These are phyloP conservation scores for Pseudoips prasinana DNA, from an alignment of 2,888 invertebrate genomes.

Conservation along the genomic window DNA sequence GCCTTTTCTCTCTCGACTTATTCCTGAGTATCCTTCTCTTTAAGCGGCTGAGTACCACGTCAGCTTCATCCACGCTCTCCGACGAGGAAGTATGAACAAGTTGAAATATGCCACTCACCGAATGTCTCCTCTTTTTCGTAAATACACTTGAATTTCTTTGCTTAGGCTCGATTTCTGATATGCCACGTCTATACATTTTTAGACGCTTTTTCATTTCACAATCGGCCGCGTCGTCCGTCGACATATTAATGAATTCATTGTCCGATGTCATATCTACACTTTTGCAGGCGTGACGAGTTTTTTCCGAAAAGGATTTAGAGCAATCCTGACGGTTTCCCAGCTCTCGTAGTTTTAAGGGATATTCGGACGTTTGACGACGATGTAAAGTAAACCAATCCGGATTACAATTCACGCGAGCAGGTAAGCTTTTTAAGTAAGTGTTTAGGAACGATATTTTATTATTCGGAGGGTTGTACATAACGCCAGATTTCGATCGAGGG, in stretches of 20 bases:
- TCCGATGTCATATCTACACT: constrained; percentile 57
- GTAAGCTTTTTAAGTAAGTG: constrained; percentile 78
- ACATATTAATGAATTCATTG: constrained; percentile 66
- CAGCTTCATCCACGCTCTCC: constrained; percentile 78
- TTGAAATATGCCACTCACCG: constrained; percentile 55
- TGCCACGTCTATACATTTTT: constrained; percentile 75
- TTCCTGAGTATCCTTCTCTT: constrained; percentile 77
- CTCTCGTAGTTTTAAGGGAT: constrained; percentile 42
- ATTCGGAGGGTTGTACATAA: constrained; percentile 61
- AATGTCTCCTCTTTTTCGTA: constrained; percentile 63
- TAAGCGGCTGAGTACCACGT: constrained; percentile 72
- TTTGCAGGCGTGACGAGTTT: constrained; percentile 40
- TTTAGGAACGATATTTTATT: constrained; percentile 76
- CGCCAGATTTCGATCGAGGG: constrained; percentile 65
- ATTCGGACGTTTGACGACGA: constrained; percentile 52
- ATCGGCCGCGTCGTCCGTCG: constrained; percentile 67
- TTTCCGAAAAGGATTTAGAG: constrained; percentile 44
- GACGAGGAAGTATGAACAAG: constrained; percentile 68
- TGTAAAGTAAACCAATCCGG: constrained; percentile 68
- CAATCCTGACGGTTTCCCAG: constrained; percentile 41
- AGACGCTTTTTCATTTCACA: constrained; percentile 74
- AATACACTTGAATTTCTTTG: constrained; percentile 45
- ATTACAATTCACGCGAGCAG: constrained; percentile 61
- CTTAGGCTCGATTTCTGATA: constrained; percentile 67
- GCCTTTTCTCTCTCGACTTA: constrained; percentile 72